phyloP scores from a whole-genome alignment of 2,797 vertebrate genomes.

The Scleropages formosus region DNA sequence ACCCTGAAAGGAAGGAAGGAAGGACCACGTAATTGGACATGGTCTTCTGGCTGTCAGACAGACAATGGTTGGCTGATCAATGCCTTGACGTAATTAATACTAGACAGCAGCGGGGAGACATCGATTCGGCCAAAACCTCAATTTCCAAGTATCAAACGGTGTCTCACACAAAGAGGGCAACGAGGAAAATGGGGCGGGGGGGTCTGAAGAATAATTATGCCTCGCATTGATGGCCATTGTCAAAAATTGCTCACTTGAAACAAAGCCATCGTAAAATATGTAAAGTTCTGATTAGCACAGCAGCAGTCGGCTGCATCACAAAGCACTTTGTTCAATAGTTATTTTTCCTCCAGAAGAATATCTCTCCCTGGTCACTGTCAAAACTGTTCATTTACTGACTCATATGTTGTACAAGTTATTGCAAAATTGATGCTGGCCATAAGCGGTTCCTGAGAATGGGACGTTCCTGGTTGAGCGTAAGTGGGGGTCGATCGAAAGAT shows the following conservation, averaged over 20 bases:
- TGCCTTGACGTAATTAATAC: conserved; percentile 60
- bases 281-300: conserved; percentile 52
- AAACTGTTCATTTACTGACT: conserved; percentile 3
- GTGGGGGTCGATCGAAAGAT: conserved; percentile 32
- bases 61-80: conserved; percentile 58
- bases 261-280: conserved; percentile 37
- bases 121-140: conserved; percentile 46
- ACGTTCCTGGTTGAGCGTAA: conserved; percentile 29
- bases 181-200: conserved; percentile 38
- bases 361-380: conserved; percentile 20
- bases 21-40: conserved; percentile 39
- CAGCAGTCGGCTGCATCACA: conserved; percentile 42
- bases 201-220: conserved; percentile 43
- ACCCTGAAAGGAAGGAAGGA: not conserved
- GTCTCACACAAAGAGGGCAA: conserved; percentile 30
- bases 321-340: conserved; percentile 31
- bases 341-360: conserved; percentile 15
- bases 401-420: conserved; percentile 2
- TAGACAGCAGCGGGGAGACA: conserved; percentile 52
- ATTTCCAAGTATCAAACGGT: conserved; percentile 5
- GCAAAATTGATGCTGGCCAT: conserved; percentile 32
- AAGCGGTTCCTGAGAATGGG: conserved; percentile 7
- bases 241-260: conserved; percentile 39
- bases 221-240: conserved; percentile 29
- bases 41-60: conserved; percentile 37